Evolutionary conservation across 2,113 vertebrate species (phyloP).

Genomic region (Pardalotus punctatus): DNA sequence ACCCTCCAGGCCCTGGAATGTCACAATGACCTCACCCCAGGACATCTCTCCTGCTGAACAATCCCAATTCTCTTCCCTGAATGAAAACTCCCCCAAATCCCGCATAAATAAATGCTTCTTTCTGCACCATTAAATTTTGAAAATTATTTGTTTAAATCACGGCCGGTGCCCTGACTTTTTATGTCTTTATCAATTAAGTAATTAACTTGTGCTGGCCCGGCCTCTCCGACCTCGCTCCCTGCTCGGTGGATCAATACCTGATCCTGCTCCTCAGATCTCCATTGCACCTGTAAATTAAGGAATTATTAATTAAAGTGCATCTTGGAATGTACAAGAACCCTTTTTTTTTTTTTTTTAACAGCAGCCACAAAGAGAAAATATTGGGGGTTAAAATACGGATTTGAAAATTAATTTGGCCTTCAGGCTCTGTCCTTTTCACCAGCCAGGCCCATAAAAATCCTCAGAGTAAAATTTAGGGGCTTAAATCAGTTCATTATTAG

Average conservation of each 20-base stretch:
- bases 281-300: background rate
- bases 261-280: too few relatives aligned
- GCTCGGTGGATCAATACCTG: background rate
- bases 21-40: background rate
- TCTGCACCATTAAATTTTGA: background rate
- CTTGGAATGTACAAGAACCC: background rate
- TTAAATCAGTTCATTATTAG: background rate
- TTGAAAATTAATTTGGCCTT: background rate
- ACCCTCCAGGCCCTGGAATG: background rate
- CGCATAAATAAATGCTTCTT: background rate
- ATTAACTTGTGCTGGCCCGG: background rate
- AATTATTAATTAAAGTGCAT: background rate
- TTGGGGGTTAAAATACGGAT: accelerated
- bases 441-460: background rate
- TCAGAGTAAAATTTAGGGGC: background rate
- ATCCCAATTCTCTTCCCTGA: background rate
- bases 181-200: background rate
- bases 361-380: background rate
- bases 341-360: background rate
- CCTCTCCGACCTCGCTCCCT: background rate
- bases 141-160: background rate
- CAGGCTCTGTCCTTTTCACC: background rate
- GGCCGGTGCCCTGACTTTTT: background rate
- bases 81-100: background rate
- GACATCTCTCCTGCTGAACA: too few relatives aligned